Conservation (phyloP, 2,113 vertebrate genomes). For the Sakesphorus luctuosus region DNA sequence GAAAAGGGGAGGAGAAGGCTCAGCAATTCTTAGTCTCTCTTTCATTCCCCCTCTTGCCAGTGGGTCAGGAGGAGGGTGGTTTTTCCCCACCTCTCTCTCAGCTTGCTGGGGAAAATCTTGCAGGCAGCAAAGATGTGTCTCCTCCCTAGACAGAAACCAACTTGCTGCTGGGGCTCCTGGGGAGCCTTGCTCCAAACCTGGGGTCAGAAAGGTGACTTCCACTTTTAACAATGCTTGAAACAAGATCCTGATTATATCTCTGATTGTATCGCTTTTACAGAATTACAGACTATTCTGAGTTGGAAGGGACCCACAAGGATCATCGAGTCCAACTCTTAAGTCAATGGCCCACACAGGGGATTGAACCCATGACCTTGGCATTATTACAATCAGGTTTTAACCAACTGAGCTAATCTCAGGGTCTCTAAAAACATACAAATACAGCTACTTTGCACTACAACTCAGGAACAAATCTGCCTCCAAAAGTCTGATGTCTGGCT, state of each 20-base stretch:
- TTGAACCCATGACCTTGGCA: too few relatives aligned
- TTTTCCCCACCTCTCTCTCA: neutral
- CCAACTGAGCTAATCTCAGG: too few relatives aligned
- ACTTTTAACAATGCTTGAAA: neutral
- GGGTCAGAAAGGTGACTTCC: neutral
- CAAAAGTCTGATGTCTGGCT: neutral
- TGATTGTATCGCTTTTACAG: neutral
- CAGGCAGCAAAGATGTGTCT: neutral
- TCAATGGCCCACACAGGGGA: too few relatives aligned
- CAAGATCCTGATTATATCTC: neutral
- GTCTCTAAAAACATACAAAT: neutral
- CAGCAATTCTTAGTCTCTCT: neutral
- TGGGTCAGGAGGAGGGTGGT: neutral
- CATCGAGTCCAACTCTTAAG: too few relatives aligned
- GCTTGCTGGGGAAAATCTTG: neutral
- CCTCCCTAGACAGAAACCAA: neutral
- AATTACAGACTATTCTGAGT: too few relatives aligned
- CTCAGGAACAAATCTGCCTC: rapidly evolving
- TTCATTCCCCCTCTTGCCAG: neutral
- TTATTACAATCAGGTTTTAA: too few relatives aligned
- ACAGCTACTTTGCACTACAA: neutral
- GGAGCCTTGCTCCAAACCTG: neutral
- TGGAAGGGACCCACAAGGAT: too few relatives aligned
- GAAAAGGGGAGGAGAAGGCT: neutral
- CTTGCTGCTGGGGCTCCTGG: neutral